Evolutionary conservation across 1,140 invertebrate genomes (phyloP).

Genomic region (Drosophila punjabiensis): DNA sequence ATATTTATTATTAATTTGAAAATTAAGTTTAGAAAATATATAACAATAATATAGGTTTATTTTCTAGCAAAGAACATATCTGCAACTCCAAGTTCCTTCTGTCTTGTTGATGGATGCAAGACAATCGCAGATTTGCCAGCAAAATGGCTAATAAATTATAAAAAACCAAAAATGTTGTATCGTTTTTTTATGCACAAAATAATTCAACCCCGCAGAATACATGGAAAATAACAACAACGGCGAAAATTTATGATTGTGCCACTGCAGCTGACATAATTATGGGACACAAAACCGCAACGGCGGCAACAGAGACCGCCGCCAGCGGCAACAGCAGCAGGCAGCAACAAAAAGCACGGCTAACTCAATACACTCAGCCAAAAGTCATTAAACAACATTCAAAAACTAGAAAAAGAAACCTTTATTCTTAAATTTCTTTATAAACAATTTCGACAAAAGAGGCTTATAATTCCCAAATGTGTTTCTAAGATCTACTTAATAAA

Average conservation of each 20-base stretch:
- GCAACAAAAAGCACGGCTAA: constrained; percentile 15
- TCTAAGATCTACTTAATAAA: too few species aligned
- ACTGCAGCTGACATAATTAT: constrained; percentile 81
- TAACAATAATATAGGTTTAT: neutral
- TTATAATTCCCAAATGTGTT: too few species aligned
- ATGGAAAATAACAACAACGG: constrained; percentile 34
- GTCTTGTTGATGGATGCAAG: constrained; percentile 14
- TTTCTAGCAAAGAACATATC: neutral
- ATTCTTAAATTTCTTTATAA: too few species aligned
- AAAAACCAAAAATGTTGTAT: constrained; percentile 7
- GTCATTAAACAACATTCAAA: neutral
- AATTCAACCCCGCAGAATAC: constrained; percentile 19
- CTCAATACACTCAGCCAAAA: constrained; percentile 2
- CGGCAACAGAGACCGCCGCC: constrained; percentile 39
- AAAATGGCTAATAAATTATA: constrained; percentile 43
- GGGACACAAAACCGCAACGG: constrained; percentile 64
- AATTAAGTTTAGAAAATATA: neutral
- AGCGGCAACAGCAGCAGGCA: constrained; percentile 26
- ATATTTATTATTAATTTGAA: neutral
- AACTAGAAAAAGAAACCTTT: too few species aligned
- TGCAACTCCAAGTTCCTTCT: neutral
- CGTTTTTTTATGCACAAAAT: constrained; percentile 18
- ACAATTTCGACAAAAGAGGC: too few species aligned
- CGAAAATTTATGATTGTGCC: constrained; percentile 77
- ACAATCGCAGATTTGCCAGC: constrained; percentile 24